Evolutionary conservation across 2,113 vertebrate genomes (phyloP).

Genomic region (Pipa parva): DNA sequence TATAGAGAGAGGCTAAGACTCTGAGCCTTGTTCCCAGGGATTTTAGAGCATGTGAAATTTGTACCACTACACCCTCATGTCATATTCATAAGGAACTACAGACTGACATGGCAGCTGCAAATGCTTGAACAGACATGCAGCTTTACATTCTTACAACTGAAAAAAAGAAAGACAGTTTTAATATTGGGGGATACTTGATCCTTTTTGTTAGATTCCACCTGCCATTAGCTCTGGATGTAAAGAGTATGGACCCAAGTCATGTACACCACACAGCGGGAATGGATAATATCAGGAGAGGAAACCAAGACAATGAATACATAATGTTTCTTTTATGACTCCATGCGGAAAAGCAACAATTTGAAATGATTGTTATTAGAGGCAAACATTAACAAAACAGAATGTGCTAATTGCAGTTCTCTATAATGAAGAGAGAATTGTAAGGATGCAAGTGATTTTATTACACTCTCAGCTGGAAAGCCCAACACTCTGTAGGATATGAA

Average conservation of each 20-base stretch:
- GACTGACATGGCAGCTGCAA: slow-evolving; percentile 20
- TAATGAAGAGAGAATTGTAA: slow-evolving; percentile 10
- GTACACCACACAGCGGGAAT: neutral
- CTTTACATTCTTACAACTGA: neutral
- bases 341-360: slow-evolving; percentile 21
- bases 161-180: neutral
- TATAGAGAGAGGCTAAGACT: too few relatives aligned
- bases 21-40: neutral
- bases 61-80: slow-evolving; percentile 5
- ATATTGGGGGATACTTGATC: neutral
- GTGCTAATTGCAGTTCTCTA: slow-evolving; percentile 7
- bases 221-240: neutral
- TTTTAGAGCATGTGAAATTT: neutral
- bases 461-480: neutral
- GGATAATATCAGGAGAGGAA: slow-evolving; percentile 6
- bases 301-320: neutral
- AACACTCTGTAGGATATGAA: neutral
- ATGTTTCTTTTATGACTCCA: slow-evolving; percentile 23
- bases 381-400: slow-evolving; percentile 29
- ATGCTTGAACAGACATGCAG: neutral
- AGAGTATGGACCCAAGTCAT: neutral
- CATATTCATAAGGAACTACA: slow-evolving; percentile 23
- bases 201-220: neutral
- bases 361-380: slow-evolving; percentile 21
- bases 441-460: neutral